phyloP scores from a whole-genome alignment of 2,797 vertebrate genomes.

The Micropoecilia bifurca region DNA sequence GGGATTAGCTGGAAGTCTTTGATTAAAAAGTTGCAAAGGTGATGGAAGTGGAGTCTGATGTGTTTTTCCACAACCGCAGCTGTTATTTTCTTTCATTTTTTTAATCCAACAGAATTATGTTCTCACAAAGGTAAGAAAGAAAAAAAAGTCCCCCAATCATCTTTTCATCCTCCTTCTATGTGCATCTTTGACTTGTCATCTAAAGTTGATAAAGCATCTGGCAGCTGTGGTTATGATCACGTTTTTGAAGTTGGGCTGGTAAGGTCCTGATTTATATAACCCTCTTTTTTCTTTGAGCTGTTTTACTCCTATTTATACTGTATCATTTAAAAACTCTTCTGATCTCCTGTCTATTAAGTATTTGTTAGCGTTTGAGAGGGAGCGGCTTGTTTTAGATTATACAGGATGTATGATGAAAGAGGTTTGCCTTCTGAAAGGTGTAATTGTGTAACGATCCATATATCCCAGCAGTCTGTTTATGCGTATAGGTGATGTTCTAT shows the following conservation, averaged over 20 bases:
- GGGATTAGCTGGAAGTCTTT: background rate
- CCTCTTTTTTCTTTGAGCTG: background rate
- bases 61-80: constrained; percentile 2
- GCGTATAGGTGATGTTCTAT: constrained; percentile 4
- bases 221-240: background rate
- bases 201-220: constrained; percentile 2
- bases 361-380: constrained; percentile 11
- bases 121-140: constrained; percentile 25
- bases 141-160: background rate
- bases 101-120: background rate
- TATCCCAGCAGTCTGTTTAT: background rate
- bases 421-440: constrained; percentile 5
- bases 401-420: constrained; percentile 12
- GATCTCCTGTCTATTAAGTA: constrained; percentile 26
- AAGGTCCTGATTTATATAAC: background rate
- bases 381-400: constrained; percentile 16
- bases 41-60: constrained; percentile 10
- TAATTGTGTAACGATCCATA: constrained; percentile 3
- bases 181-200: constrained; percentile 1
- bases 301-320: background rate
- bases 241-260: constrained; percentile 5
- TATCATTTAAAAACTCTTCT: background rate
- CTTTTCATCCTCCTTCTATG: constrained; percentile 8
- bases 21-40: constrained; percentile 5
- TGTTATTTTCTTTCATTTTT: constrained; percentile 16